A percentile compares a stretch with the other conserved stretches of the same genome.
Conservation (phyloP, 2,113 vertebrate species). For the Echinops telfairi region DNA sequence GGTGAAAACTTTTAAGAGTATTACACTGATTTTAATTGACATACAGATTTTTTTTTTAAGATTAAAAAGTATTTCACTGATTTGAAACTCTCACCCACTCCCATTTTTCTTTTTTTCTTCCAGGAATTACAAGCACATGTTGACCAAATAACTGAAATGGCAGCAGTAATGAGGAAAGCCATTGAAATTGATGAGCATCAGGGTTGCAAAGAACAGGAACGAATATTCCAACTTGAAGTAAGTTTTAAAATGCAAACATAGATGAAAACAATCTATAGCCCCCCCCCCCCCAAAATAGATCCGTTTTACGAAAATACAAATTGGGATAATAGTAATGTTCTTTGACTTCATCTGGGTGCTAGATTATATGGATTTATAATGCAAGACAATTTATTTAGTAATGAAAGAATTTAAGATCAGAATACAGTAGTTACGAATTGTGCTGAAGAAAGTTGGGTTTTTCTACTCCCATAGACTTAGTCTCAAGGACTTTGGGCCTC, state of each 20-base stretch:
- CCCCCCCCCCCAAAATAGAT: not conserved
- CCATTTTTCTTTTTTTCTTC: not conserved
- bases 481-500: too few relatives aligned
- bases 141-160: slow-evolving; percentile 97
- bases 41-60: slow-evolving; percentile 25
- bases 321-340: not conserved
- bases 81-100: not conserved
- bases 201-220: slow-evolving; percentile 92
- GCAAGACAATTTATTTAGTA: not conserved
- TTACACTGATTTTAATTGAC: slow-evolving; percentile 36
- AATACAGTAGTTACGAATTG: not conserved
- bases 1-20: not conserved
- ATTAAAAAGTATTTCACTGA: slow-evolving; percentile 35
- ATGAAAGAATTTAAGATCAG: not conserved
- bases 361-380: not conserved
- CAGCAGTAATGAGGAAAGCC: slow-evolving; percentile 95
- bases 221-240: slow-evolving; percentile 94
- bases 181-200: slow-evolving; percentile 94
- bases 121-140: slow-evolving; percentile 96
- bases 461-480: too few relatives aligned
- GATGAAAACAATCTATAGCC: not conserved
- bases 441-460: too few relatives aligned
- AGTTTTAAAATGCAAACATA: slow-evolving; percentile 67
- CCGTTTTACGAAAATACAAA: not conserved
- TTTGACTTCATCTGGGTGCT: slow-evolving; percentile 15